Evolutionary conservation across 2,797 vertebrate genomes (phyloP), one percentile per base, ranked within the genome.

Genomic region (Acomys russatus): DNA sequence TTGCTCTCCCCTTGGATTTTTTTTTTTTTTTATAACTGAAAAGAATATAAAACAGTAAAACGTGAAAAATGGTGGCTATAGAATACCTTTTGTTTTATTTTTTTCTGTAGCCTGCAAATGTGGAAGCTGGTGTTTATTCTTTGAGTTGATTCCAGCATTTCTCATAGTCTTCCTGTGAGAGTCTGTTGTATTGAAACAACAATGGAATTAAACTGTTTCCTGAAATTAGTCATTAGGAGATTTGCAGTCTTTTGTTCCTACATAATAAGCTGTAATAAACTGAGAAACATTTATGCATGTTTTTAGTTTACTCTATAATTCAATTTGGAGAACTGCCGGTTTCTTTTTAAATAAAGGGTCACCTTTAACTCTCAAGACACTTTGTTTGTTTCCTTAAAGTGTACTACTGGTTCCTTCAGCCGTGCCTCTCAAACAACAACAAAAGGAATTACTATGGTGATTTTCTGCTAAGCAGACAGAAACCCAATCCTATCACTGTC

Each of bases 241-340:
- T 64, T 80, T 70, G 35, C 38, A 74, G 59, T 74, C 66, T 94
- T 79, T 91, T 86, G 38, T 63, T 83, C 56, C 87, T 87, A 66
- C 17, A 59, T 64, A 86, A 90, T 76, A 94, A 28, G 44, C 35
- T 92, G 63, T 78, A 73, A 87, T 61, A 61, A 74, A 74, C 54
- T 2, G 25, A 74, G 54, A 88, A 73, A 30, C 54, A 74, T 44
- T 74, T 30, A 61, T 63, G 54, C 28, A 61, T 61, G 23, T 44
- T 38, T 87, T 74, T 17, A 44, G 23, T 25, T 73, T 61, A 49
- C 66, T 83, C 88, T 9, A 25, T 56, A 86, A 4, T 70, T 79
- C 88, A 70, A 20, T 61, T 88, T 74, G 59, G 22, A 7, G 44
- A 74, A 17, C 18, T 70, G 22, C 18, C 9, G 44, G 20, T 88